Percentiles rank a stretch among this genome's conserved stretches.
phyloP scores from a whole-genome alignment of 2,113 vertebrate species.

The Eptatretus burgeri region DNA sequence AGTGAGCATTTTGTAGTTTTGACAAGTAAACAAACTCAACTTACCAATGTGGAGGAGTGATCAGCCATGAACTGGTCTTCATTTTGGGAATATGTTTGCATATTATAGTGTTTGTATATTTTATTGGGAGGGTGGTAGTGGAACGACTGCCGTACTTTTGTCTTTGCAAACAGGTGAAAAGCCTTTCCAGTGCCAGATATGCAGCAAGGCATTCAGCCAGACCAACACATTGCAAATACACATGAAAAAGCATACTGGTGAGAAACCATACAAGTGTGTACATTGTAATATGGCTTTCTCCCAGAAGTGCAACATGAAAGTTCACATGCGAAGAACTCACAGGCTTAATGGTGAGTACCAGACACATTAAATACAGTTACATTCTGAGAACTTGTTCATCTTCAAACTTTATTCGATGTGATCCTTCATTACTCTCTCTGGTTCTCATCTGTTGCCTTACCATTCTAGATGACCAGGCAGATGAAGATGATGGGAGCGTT shows the following conservation, averaged over 20 bases:
- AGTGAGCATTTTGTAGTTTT: no score
- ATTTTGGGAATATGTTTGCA: no score
- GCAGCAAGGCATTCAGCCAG: constrained; percentile 94
- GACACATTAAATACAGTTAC: neutral
- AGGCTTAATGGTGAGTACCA: constrained; percentile 25
- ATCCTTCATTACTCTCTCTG: no score
- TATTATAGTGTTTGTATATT: neutral
- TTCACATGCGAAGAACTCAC: constrained; percentile 76
- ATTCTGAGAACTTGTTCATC: no score
- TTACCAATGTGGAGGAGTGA: no score
- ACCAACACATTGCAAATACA: constrained; percentile 91
- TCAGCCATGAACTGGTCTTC: no score
- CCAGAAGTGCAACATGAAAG: constrained; percentile 98
- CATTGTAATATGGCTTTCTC: constrained; percentile 74
- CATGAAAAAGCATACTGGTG: constrained; percentile 84
- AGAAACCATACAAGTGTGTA: constrained; percentile 68
- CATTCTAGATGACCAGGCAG: no score
- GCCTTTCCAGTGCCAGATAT: constrained; percentile 53
- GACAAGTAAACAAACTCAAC: no score
- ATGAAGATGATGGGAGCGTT: no score
- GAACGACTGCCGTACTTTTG: neutral
- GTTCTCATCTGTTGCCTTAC: no score
- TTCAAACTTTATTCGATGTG: no score
- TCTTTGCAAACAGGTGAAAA: constrained; percentile 33
- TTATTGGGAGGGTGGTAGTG: neutral